Percentiles rank a stretch among this genome's conserved stretches.
Conservation (phyloP, 2,113 vertebrate genomes). For the Callopanchax toddi region DNA sequence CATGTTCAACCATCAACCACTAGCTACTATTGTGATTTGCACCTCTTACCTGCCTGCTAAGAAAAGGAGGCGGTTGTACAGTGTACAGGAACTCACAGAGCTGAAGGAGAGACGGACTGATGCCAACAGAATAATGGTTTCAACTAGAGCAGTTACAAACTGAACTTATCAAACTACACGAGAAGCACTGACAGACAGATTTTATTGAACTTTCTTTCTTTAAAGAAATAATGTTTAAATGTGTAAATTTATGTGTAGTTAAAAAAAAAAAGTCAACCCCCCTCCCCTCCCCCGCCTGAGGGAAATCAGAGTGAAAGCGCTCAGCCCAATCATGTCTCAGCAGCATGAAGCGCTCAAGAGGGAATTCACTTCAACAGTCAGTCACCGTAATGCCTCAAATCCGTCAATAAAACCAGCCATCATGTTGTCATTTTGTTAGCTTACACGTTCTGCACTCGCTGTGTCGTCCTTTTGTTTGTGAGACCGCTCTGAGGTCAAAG, state of each 20-base stretch:
- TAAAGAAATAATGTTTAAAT: conserved; percentile 59
- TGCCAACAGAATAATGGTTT: conserved; percentile 9
- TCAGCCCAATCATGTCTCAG: conserved; percentile 40
- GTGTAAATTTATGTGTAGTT: conserved; percentile 56
- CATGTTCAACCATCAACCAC: conserved; percentile 76
- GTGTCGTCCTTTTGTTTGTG: too few relatives aligned
- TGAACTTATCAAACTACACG: conserved; percentile 57
- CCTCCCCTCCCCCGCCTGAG: conserved; percentile 43
- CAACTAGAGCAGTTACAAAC: conserved; percentile 49
- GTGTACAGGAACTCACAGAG: conserved; percentile 48
- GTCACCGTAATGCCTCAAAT: conserved; percentile 74
- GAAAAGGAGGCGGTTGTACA: conserved; percentile 26
- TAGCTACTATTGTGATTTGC: conserved; percentile 68
- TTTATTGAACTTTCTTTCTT: conserved; percentile 68
- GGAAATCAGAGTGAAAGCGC: conserved; percentile 30
- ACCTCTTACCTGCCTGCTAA: conserved; percentile 56
- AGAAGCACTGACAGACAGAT: conserved; percentile 80
- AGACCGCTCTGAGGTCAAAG: background rate
- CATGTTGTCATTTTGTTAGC: conserved; percentile 41
- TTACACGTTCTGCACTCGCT: conserved; percentile 11
- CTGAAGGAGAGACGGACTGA: conserved; percentile 28
- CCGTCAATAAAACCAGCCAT: conserved; percentile 65
- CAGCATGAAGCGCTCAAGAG: conserved; percentile 22
- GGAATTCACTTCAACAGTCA: conserved; percentile 55
- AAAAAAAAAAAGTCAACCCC: too few relatives aligned